phyloP scores from a whole-genome alignment of 2,888 invertebrate genomes.

The Drosophila barbarae region DNA sequence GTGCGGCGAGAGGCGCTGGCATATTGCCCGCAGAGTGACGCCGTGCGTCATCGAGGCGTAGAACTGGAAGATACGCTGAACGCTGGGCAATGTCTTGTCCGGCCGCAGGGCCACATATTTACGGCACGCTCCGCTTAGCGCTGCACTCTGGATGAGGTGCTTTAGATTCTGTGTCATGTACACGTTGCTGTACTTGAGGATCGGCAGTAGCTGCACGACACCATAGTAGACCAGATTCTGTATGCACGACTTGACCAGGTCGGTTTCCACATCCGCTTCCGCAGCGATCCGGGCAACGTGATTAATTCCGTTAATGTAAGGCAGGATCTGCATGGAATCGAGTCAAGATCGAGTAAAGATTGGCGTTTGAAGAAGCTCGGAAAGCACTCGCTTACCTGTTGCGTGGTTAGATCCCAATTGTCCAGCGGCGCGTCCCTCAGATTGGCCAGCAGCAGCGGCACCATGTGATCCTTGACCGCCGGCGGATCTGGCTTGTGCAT shows the following conservation, averaged over 20 bases:
- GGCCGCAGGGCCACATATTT: slow-evolving; percentile 78
- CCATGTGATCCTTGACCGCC: slow-evolving; percentile 92
- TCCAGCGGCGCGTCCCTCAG: slow-evolving; percentile 84
- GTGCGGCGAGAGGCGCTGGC: slow-evolving; percentile 85
- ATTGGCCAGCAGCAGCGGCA: slow-evolving; percentile 88
- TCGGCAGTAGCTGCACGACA: slow-evolving; percentile 87
- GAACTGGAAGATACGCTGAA: slow-evolving; percentile 80
- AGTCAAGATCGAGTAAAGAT: neutral
- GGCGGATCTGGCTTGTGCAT: slow-evolving; percentile 89
- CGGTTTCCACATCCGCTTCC: slow-evolving; percentile 94
- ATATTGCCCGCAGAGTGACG: slow-evolving; percentile 85
- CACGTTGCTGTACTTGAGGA: slow-evolving; percentile 92
- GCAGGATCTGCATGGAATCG: slow-evolving; percentile 80
- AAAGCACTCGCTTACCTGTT: slow-evolving; percentile 84
- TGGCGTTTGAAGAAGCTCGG: neutral
- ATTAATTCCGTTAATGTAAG: slow-evolving; percentile 95
- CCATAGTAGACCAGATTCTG: slow-evolving; percentile 93
- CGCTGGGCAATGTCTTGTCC: slow-evolving; percentile 74
- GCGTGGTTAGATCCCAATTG: slow-evolving; percentile 96
- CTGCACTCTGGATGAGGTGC: slow-evolving; percentile 84
- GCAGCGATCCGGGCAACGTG: slow-evolving; percentile 94
- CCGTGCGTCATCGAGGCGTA: slow-evolving; percentile 87
- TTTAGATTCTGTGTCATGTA: slow-evolving; percentile 89
- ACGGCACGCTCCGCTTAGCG: slow-evolving; percentile 87
- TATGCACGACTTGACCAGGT: slow-evolving; percentile 95